These are phyloP conservation scores for Pelecanus crispus DNA, from an alignment of 2,113 vertebrate genomes.

Conservation along the genomic window DNA sequence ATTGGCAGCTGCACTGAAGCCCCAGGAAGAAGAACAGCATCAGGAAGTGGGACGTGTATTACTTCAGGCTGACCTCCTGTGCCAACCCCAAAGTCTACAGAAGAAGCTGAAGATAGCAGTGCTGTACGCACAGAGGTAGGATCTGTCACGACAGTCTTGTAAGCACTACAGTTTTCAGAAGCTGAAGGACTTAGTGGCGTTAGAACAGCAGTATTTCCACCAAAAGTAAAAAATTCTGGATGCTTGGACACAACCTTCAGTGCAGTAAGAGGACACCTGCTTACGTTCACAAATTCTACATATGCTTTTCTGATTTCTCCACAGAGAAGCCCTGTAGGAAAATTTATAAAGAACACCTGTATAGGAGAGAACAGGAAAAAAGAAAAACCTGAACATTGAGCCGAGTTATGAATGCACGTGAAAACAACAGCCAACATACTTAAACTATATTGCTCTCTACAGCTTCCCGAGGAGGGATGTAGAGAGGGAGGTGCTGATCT, in stretches of 20 bases:
- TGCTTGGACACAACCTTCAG: slow-evolving; percentile 91
- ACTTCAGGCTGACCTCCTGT: slow-evolving; percentile 72
- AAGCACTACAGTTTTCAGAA: slow-evolving; percentile 91
- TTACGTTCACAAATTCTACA: slow-evolving; percentile 95
- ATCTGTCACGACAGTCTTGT: slow-evolving; percentile 84
- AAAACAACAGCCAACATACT: not conserved
- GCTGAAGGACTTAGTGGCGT: slow-evolving; percentile 85
- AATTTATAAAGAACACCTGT: slow-evolving; percentile 98
- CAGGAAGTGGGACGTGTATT: slow-evolving; percentile 84
- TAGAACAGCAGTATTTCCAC: slow-evolving; percentile 76
- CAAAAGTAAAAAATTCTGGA: slow-evolving; percentile 95
- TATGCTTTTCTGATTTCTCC: slow-evolving; percentile 95
- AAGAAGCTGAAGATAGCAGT: slow-evolving; percentile 76
- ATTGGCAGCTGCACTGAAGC: slow-evolving; percentile 90
- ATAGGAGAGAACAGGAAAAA: slow-evolving; percentile 37
- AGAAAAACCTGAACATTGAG: not conserved
- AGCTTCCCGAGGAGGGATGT: not conserved
- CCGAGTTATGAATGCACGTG: not conserved
- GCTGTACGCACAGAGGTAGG: slow-evolving; percentile 69
- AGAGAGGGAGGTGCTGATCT: not conserved
- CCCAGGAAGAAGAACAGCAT: slow-evolving; percentile 82
- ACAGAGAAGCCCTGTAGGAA: slow-evolving; percentile 93
- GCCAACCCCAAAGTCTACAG: slow-evolving; percentile 78
- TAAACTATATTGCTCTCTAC: not conserved
- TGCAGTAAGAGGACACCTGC: slow-evolving; percentile 82